Conservation (phyloP, 2,888 invertebrate species). For the Orthosia incerta region DNA sequence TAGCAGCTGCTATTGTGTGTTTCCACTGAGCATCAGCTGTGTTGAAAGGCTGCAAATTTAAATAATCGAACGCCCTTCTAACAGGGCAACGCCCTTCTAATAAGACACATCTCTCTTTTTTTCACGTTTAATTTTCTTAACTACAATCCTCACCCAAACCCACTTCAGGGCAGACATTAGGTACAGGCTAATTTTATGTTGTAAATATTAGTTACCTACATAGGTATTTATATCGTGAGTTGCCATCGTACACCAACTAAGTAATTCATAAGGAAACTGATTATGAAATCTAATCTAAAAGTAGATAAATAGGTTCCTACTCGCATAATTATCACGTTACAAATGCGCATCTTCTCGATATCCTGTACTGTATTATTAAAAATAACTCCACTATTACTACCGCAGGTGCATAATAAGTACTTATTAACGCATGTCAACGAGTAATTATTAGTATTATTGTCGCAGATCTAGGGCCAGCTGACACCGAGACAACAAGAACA, state of each 20-base stretch:
- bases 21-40: too few relatives aligned
- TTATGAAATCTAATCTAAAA: not conserved
- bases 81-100: too few relatives aligned
- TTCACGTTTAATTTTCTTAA: too few relatives aligned
- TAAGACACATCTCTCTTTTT: too few relatives aligned
- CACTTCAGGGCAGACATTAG: too few relatives aligned
- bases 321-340: slow-evolving; percentile 27
- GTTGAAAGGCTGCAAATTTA: too few relatives aligned
- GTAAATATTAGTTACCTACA: too few relatives aligned
- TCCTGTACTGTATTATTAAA: slow-evolving; percentile 18
- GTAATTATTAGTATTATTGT: slow-evolving; percentile 32
- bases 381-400: slow-evolving; percentile 25
- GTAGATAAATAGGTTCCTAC: not conserved
- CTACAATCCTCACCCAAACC: too few relatives aligned
- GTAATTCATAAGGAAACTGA: slow-evolving; percentile 15
- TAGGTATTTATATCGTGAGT: not conserved
- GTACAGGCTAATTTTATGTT: too few relatives aligned
- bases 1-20: too few relatives aligned
- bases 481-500: too few relatives aligned
- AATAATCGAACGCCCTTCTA: too few relatives aligned
- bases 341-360: slow-evolving; percentile 22
- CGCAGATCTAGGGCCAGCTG: not conserved
- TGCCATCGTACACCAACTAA: not conserved
- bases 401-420: slow-evolving; percentile 15
- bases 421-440: slow-evolving; percentile 7